Percentiles rank a stretch among this genome's conserved stretches.
Evolutionary conservation across 37 sponge, comb jelly and placozoan species (phyloP).

Genomic region (Corticium candelabrum): DNA sequence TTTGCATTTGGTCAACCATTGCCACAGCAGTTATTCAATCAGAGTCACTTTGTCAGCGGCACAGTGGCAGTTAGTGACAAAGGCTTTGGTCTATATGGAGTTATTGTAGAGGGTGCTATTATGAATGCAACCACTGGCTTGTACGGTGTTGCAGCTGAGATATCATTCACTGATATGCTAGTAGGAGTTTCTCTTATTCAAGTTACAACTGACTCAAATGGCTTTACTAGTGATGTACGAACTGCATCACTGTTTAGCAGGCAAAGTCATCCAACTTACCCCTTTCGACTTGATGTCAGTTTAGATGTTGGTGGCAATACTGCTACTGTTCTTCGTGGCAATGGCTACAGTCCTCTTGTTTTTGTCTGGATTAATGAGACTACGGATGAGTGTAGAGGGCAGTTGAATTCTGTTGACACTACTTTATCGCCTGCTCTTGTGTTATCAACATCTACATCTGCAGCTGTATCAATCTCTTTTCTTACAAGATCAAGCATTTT

Average conservation of each 20-base stretch:
- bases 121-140: conserved; percentile 21
- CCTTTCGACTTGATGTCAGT: not conserved
- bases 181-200: conserved; percentile 59
- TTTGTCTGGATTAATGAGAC: not conserved
- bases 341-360: not conserved
- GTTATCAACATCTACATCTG: no score
- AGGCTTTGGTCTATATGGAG: conserved; percentile 26
- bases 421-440: no score
- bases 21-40: conserved; percentile 35
- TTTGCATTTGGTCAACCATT: not conserved
- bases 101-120: conserved; percentile 18
- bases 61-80: conserved; percentile 1
- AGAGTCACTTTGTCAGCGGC: conserved; percentile 20
- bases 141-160: conserved; percentile 15
- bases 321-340: not conserved
- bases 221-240: conserved; percentile 17
- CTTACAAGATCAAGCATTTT: no score
- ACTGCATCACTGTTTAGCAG: not conserved
- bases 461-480: no score
- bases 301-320: not conserved
- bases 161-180: conserved; percentile 9
- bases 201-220: conserved; percentile 30
- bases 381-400: not conserved
- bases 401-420: no score
- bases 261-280: not conserved